These are phyloP conservation scores for Dolichopus griseipennis DNA, from an alignment of 2,888 invertebrate species.

Conservation along the genomic window DNA sequence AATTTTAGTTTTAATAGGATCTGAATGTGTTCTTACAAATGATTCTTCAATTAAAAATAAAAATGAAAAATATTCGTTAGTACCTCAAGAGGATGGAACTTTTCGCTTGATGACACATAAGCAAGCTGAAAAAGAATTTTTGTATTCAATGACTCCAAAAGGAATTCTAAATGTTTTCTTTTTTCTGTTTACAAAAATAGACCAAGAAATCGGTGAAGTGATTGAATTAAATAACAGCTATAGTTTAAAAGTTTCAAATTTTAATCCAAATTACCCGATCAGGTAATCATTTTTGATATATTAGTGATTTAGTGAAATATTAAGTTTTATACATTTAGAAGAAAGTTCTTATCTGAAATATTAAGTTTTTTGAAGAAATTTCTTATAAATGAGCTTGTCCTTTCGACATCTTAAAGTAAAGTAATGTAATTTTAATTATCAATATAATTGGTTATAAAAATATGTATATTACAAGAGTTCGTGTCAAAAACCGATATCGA, in stretches of 20 bases:
- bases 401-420: too few species aligned
- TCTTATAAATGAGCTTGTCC: too few species aligned
- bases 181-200: not conserved
- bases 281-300: not conserved
- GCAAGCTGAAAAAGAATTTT: not conserved
- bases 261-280: slow-evolving; percentile 2
- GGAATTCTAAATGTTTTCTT: not conserved
- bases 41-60: not conserved
- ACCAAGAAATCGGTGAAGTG: not conserved
- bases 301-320: too few species aligned
- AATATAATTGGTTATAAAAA: too few species aligned
- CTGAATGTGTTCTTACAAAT: not conserved
- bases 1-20: too few species aligned
- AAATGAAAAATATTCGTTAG: not conserved
- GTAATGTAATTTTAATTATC: too few species aligned
- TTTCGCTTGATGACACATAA: not conserved
- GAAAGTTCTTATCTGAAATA: too few species aligned
- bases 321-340: too few species aligned
- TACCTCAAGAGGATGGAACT: not conserved
- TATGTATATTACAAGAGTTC: too few species aligned
- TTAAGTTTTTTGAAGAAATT: too few species aligned
- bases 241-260: not conserved
- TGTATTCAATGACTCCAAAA: not conserved
- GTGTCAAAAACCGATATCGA: too few species aligned
- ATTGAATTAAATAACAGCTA: not conserved